Base-by-base conservation (phyloP, 1,140 invertebrate genomes). In the Halyomorpha halys region DNA sequence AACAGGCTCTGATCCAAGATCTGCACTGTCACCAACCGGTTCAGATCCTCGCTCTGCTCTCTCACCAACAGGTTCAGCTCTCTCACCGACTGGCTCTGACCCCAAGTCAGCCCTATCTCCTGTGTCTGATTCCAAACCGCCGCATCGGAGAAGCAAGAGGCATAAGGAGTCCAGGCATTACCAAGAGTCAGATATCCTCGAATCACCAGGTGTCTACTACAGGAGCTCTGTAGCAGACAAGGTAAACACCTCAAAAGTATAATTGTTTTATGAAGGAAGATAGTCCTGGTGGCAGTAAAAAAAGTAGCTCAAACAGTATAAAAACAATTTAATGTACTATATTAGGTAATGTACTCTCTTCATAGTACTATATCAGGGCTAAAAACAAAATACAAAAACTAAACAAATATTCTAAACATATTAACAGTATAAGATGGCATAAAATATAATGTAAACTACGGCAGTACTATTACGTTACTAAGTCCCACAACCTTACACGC, bases 201-300 rank as follows among this genome's bases (percentile, higher is more conserved):
- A 91, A 72, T 89, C 87, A 23, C 83, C 85, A n/a, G 80, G 82
- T 63, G 77, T 84, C 16, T 95, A 94, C 73, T 92, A 90, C 70
- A 80, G 86, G 65, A 93, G 90, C 73, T 89, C 87, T 8, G 77
- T 94, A 9, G 86, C 87, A 53, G 92, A 96, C 72, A 95, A 94
- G 77, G 85, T 69, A 63, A 21, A 39, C 11, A 39, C 11, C 5
- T 39, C 5, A 6, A 11, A 39, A 39, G 13, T 11, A 39, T 39
- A 39, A 39, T 1, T 11, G 6, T 39, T 39, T 3, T 39, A 39
- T 39, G 34, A 13, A n/a, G n/a, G n/a, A n/a, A n/a, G n/a, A n/a
- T n/a, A n/a, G n/a, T n/a, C n/a, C n/a, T n/a, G n/a, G n/a, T n/a
- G n/a, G n/a, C n/a, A n/a, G n/a, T n/a, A n/a, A n/a, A n/a, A n/a